Evolutionary conservation across 2,797 vertebrate species (phyloP), one percentile per base, ranked within the genome.

Genomic region (Anguilla anguilla): DNA sequence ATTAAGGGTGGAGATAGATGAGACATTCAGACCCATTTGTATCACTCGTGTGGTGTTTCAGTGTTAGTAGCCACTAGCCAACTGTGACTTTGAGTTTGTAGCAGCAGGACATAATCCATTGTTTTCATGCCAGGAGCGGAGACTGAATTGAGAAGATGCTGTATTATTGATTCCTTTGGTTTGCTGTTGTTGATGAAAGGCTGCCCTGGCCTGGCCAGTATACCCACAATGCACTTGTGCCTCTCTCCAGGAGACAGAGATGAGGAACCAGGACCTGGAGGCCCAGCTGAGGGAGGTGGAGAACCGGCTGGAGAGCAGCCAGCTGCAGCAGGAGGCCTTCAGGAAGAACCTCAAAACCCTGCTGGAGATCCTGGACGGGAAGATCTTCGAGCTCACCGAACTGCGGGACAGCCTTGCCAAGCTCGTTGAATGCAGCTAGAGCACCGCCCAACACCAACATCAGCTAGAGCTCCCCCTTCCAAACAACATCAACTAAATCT

Each of bases 351-450:
- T 99, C 96, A 98, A 98, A 96, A 98, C 97, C 82, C 96, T 99
- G 96, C 97, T 99, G 97, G 98, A 99, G 96, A 96, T 99, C 93
- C 96, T 99, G 95, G 98, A 99, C 81, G 98, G 98, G 90, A 99
- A 99, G 96, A 99, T 99, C 96, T 99, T 99, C 94, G 98, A 99
- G 97, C 96, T 99, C 95, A 97, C 98, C 74, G 98, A 99, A 95
- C 97, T 99, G 94, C 96, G 98, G 94, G 98, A 99, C 96, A 99
- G 97, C 91, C 95, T 99, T 96, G 97, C 97, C 94, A 98, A 99
- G 92, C 96, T 99, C 93, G 97, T 97, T 95, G 97, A 99, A 93
- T 97, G 97, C 96, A 99, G 97, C 95, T 99, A 98, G 97, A 97
- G 94, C 46, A 51, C 39, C 19, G 11, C 85, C 94, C 93, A 89